Conservation (phyloP, 2,888 invertebrate species). For the Cantharis rustica region DNA sequence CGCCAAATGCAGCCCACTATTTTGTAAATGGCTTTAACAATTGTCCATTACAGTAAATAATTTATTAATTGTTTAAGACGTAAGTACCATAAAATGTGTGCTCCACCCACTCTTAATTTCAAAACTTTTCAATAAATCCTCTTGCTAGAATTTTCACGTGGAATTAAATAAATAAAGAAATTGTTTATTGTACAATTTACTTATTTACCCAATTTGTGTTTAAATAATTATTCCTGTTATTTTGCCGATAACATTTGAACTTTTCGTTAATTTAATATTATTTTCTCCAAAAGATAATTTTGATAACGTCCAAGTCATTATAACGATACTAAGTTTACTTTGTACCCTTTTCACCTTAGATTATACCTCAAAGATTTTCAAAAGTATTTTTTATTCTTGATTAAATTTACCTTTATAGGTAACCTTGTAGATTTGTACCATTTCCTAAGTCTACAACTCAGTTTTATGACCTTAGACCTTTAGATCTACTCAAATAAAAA, state of each 20-base stretch:
- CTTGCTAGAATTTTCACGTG: background rate
- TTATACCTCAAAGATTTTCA: too few species aligned
- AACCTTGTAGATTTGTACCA: too few species aligned
- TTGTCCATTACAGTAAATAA: slow-evolving; percentile 30
- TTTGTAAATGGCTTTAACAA: slow-evolving; percentile 21
- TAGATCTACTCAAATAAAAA: too few species aligned
- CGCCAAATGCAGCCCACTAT: slow-evolving; percentile 22
- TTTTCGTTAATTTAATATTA: background rate
- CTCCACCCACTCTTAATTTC: background rate
- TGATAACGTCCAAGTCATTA: too few species aligned
- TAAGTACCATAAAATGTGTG: background rate
- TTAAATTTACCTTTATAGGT: too few species aligned
- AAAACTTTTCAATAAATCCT: background rate
- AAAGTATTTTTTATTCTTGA: too few species aligned
- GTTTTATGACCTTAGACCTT: too few species aligned
- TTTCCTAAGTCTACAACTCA: too few species aligned
- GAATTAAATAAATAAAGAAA: background rate
- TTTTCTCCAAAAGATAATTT: too few species aligned
- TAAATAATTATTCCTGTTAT: background rate
- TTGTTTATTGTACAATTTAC: background rate
- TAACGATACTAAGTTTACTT: too few species aligned
- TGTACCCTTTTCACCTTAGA: too few species aligned
- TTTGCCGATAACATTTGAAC: background rate
- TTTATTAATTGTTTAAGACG: background rate
- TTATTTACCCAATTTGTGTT: too few species aligned